phyloP scores from a whole-genome alignment of 2,113 vertebrate species.

The Osmerus mordax region DNA sequence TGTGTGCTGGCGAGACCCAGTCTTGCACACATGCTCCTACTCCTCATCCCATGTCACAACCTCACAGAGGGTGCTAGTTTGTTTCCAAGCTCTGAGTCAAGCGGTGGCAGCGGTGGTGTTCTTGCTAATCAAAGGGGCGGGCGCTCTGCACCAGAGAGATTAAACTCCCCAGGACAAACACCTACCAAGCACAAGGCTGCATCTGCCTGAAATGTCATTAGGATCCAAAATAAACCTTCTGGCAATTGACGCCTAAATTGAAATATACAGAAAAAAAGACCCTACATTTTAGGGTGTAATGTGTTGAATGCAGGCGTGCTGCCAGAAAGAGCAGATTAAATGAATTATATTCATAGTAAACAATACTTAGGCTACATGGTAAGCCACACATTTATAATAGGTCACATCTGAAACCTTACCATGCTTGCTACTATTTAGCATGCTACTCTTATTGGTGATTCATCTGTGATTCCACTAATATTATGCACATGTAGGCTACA shows the following conservation, averaged over 20 bases:
- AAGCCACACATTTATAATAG: no score
- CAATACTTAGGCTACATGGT: no score
- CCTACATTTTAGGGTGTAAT: no score
- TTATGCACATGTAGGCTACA: not conserved
- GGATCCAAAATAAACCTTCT: constrained; percentile 25
- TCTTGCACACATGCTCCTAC: constrained; percentile 2
- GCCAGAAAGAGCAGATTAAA: no score
- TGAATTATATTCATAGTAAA: no score
- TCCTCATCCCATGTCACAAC: constrained; percentile 35
- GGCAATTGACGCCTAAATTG: constrained; percentile 16
- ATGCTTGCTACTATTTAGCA: no score
- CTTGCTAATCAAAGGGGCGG: constrained; percentile 47
- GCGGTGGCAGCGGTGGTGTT: constrained; percentile 34
- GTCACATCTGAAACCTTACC: no score
- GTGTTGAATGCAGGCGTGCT: no score
- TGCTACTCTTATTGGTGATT: no score
- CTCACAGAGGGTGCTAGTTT: constrained; percentile 32
- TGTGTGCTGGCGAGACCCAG: constrained; percentile 33
- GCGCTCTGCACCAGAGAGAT: constrained; percentile 33
- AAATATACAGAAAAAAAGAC: constrained; percentile 4
- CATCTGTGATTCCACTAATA: not conserved
- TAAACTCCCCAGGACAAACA: constrained; percentile 43
- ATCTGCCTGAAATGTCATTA: constrained; percentile 43
- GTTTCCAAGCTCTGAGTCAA: constrained; percentile 41
- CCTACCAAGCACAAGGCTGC: constrained; percentile 40